Base-by-base conservation (phyloP, 2,888 invertebrate species). In the Nebria salina region DNA sequence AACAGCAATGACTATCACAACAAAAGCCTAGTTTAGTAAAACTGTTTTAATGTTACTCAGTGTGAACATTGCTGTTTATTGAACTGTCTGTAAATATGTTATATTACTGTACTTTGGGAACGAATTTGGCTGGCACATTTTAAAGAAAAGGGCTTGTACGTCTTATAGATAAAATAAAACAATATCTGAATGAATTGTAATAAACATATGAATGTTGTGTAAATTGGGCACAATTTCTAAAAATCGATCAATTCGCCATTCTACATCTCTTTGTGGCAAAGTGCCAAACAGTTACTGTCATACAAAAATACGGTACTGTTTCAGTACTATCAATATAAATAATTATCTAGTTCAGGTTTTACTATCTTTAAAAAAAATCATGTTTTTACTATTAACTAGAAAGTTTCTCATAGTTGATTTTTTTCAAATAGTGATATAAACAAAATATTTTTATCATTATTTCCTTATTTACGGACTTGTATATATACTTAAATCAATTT, bases 131-230 rank as follows among this genome's bases (percentile, higher is more conserved):
- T 81, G 80, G 76, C 80, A 81, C 80, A 72, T 65, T 26, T 25
- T 9, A 68, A 68, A 68, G 65, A 75, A 54, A 78, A 75, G 75
- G 80, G 80, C 75, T 75, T 76, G 70, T 75, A 75, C 11, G 80
- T 75, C 72, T 81, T 42, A 74, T 78, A 68, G 73, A 74, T 79
- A 79, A 74, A 43, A 13, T 54, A 54, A 54, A 70, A 81, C 80
- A 75, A 80, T 80, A 80, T 80, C 80, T 75, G 75, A 80, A 80
- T 80, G 80, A 81, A 75, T 81, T 81, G 74, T 76, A 72, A 75
- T 42, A 70, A 34, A 70, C 25, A 26, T 78, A 74, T 41, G 41
- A 77, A 72, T 65, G 54, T 75, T 66, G 79, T 77, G 72, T 68
- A 72, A 64, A 77, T 77, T 54, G 25, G 54, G 13, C 34, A 77